Evolutionary conservation across 2,113 vertebrate species (phyloP), one percentile per base, ranked within the genome.

Genomic region (Vulpes vulpes): DNA sequence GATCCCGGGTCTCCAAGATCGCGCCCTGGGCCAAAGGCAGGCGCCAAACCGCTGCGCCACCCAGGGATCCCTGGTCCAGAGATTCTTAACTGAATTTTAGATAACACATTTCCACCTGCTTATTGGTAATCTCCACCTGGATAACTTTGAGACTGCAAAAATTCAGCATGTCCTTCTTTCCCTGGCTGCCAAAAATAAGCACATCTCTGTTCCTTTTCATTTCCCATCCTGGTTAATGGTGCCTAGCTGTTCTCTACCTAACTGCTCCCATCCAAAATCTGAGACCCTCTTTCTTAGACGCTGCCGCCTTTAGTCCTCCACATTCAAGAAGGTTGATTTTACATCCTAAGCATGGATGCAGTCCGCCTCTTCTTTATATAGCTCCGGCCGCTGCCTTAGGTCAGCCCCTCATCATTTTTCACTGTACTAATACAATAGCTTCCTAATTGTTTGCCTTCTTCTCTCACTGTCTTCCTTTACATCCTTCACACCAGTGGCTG

Each of bases 311-410:
- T 86, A 83, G 22, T 65, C 10, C 35, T 76, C 59, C 97, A 83
- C 5, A 0, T 91, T 97, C 59, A 96, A 67, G 92, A 89, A 96
- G 97, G 93, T 27, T 27, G 57, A 92, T 97, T 59, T 74, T 94
- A 55, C 95, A 60, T 73, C 95, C 60, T 83, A 93, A 95, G 74
- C n/a, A 55, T 64, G 32, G 27, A 74, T 81, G 25, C 95, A 59
- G 11, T 74, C 67, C 69, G 64, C 95, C 64, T 93, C 62, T 80
- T 96, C 91, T 97, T 82, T 93, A 92, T 92, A 96, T 94, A 57
- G 95, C 97, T 96, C 94, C 7, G 67, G 60, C 73, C 35, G 22
- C 30, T 35, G 81, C n/a, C 65, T 53, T 83, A 16, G 65, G 81
- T 15, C 43, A 25, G 65, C 27, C 57, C 57, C 4, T 20, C 30